Percentiles rank a stretch among this genome's conserved stretches.
Evolutionary conservation across 53 echinoderm and acorn worm genomes (phyloP).

Genomic region (Mesocentrotus franciscanus): DNA sequence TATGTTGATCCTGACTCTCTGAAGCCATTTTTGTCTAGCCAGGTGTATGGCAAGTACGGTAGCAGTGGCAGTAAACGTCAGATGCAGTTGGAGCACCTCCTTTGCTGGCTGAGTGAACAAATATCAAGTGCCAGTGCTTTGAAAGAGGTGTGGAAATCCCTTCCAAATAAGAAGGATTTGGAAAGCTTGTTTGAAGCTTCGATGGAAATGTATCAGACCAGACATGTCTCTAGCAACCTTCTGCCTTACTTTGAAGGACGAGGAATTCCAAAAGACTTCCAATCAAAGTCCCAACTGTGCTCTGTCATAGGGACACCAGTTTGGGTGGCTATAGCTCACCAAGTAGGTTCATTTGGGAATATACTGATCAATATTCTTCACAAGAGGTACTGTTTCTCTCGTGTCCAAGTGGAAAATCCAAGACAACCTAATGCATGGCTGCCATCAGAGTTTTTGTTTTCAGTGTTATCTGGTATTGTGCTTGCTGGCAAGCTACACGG

Average conservation of each 20-base stretch:
- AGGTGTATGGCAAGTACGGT: slow-evolving; percentile 42
- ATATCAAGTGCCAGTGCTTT: slow-evolving; percentile 64
- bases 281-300: slow-evolving; percentile 31
- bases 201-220: slow-evolving; percentile 69
- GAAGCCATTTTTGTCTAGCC: slow-evolving; percentile 53
- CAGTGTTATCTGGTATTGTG: slow-evolving; percentile 31
- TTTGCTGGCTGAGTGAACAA: slow-evolving; percentile 52
- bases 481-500: slow-evolving; percentile 10
- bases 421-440: slow-evolving; percentile 57
- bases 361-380: slow-evolving; percentile 74
- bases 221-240: slow-evolving; percentile 40
- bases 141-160: slow-evolving; percentile 63
- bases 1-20: slow-evolving; percentile 71
- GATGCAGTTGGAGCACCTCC: slow-evolving; percentile 37
- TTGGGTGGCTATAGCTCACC: slow-evolving; percentile 71
- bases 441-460: slow-evolving; percentile 44
- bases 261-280: slow-evolving; percentile 40
- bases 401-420: slow-evolving; percentile 74
- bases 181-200: slow-evolving; percentile 66
- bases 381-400: slow-evolving; percentile 68
- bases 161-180: slow-evolving; percentile 25
- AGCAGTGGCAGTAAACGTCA: slow-evolving; percentile 36
- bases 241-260: slow-evolving; percentile 57
- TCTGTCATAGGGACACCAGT: slow-evolving; percentile 51
- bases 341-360: slow-evolving; percentile 60